phyloP scores from a whole-genome alignment of 2,888 invertebrate species.

The Thyatira batis region DNA sequence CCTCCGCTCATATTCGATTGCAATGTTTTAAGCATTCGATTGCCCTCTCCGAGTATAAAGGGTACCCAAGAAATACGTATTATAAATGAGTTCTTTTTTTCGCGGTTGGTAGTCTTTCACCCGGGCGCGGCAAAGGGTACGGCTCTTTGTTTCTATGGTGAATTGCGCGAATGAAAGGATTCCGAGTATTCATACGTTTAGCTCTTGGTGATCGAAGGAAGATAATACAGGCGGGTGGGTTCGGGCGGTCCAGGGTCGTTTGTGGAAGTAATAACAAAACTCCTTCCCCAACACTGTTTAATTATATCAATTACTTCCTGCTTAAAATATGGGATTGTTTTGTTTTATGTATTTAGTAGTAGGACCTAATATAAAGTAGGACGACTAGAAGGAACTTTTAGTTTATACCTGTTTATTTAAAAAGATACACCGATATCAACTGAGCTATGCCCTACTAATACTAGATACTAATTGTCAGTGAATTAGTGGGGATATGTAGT shows the following conservation, averaged over 20 bases:
- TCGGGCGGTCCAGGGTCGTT: conserved; percentile 63
- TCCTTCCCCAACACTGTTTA: conserved; percentile 48
- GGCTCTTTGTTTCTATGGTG: conserved; percentile 77
- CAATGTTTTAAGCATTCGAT: conserved; percentile 82
- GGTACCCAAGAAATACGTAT: conserved; percentile 76
- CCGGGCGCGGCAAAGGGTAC: conserved; percentile 72
- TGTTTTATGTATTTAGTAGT: too few relatives aligned
- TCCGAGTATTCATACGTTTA: conserved; percentile 65
- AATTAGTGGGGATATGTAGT: too few relatives aligned
- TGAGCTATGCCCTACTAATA: too few relatives aligned
- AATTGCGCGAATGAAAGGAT: conserved; percentile 76
- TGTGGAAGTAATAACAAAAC: conserved; percentile 69
- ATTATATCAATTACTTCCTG: conserved; percentile 10
- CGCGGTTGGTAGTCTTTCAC: conserved; percentile 68
- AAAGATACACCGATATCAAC: too few relatives aligned
- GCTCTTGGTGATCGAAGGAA: conserved; percentile 70
- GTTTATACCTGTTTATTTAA: too few relatives aligned
- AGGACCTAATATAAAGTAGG: too few relatives aligned
- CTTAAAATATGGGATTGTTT: too few relatives aligned
- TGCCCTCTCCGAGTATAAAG: conserved; percentile 74
- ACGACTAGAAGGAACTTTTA: neutral
- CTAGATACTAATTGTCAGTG: too few relatives aligned
- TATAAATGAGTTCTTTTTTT: conserved; percentile 62
- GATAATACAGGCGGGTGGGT: conserved; percentile 72
- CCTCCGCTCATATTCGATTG: conserved; percentile 68